phyloP scores from a whole-genome alignment of 2,888 invertebrate genomes.

The Ypsolopha scabrella region DNA sequence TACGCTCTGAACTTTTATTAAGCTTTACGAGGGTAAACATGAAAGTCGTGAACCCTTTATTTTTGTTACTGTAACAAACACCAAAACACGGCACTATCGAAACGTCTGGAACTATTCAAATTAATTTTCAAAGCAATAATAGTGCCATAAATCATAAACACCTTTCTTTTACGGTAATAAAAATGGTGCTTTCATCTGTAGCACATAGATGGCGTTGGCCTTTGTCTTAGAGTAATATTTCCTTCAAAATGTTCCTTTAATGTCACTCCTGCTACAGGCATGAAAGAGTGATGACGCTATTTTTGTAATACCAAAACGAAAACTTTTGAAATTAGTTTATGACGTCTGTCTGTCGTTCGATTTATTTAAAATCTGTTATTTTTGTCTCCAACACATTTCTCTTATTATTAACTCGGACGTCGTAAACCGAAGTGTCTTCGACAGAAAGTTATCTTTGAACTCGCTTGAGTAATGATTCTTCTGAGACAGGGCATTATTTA shows the following conservation, averaged over 20 bases:
- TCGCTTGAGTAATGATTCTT: constrained; percentile 34
- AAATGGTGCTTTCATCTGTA: constrained; percentile 47
- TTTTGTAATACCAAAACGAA: constrained; percentile 65
- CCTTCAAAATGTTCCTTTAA: constrained; percentile 44
- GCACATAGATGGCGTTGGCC: constrained; percentile 55
- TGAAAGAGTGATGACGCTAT: constrained; percentile 68
- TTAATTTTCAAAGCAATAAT: constrained; percentile 43
- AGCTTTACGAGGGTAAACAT: not conserved
- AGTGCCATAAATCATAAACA: constrained; percentile 51
- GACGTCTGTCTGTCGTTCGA: constrained; percentile 69
- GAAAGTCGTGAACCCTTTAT: not conserved
- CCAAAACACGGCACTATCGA: constrained; percentile 6
- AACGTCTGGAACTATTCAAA: constrained; percentile 28
- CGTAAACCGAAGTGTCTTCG: constrained; percentile 47
- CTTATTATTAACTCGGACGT: constrained; percentile 51
- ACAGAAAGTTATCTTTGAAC: constrained; percentile 54
- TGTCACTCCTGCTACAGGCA: constrained; percentile 58
- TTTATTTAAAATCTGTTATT: constrained; percentile 70
- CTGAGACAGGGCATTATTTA: not conserved
- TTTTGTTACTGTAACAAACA: not conserved
- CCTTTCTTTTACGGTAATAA: constrained; percentile 44
- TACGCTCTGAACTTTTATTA: not conserved
- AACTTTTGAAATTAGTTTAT: constrained; percentile 70
- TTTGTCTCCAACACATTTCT: constrained; percentile 46
- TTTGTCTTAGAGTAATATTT: constrained; percentile 41